These are phyloP conservation scores for Saccostrea cuccullata DNA, from an alignment of 1,140 invertebrate genomes.

Conservation along the genomic window DNA sequence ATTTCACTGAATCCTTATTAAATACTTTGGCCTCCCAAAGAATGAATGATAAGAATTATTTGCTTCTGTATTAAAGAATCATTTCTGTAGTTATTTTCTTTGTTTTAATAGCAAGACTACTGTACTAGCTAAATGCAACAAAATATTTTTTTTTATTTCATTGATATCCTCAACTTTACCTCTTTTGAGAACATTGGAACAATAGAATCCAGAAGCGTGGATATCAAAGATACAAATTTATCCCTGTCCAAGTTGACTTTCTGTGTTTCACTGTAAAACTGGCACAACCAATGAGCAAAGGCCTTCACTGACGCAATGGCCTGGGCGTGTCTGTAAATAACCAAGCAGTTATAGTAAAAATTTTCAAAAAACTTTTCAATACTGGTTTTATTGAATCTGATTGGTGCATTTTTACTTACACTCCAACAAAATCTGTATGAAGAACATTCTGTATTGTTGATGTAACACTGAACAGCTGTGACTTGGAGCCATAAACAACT, in stretches of 20 bases:
- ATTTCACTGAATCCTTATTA: too few relatives aligned
- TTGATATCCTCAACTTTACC: slow-evolving; percentile 56
- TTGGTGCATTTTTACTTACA: slow-evolving; percentile 77
- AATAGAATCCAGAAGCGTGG: slow-evolving; percentile 71
- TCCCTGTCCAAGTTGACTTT: slow-evolving; percentile 70
- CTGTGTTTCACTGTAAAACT: slow-evolving; percentile 73
- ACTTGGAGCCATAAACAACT: slow-evolving; percentile 76
- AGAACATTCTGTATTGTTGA: slow-evolving; percentile 78
- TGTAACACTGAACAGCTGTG: slow-evolving; percentile 79
- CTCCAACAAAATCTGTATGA: slow-evolving; percentile 80
- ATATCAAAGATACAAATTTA: slow-evolving; percentile 72
- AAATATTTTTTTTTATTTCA: too few relatives aligned
- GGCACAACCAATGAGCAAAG: slow-evolving; percentile 83
- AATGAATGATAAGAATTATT: too few relatives aligned
- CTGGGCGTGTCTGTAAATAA: slow-evolving; percentile 83
- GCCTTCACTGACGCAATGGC: slow-evolving; percentile 84
- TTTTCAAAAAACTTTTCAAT: neutral
- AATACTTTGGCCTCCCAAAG: too few relatives aligned
- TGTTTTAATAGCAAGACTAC: too few relatives aligned
- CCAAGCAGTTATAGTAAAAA: neutral
- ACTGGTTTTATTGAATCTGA: neutral
- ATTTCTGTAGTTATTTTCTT: too few relatives aligned
- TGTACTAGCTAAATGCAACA: too few relatives aligned
- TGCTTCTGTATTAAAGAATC: too few relatives aligned
- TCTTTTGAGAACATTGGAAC: slow-evolving; percentile 75